phyloP scores from a whole-genome alignment of 1,140 invertebrate species.

The Anthonomus grandis region DNA sequence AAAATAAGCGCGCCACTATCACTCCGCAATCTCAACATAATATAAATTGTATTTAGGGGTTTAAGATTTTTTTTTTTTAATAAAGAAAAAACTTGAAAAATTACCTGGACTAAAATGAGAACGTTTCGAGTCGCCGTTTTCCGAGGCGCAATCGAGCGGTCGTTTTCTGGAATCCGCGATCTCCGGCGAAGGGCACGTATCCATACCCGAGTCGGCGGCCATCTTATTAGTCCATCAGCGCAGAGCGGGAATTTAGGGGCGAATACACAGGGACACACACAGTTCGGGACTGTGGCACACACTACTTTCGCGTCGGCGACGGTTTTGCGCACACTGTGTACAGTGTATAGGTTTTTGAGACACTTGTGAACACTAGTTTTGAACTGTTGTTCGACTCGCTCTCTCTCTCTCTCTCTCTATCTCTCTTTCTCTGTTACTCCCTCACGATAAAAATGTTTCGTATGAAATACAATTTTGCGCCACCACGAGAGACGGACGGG shows the following conservation, averaged over 20 bases:
- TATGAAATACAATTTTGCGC: no score
- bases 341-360: neutral
- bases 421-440: no score
- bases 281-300: no score
- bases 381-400: no score
- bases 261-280: slow-evolving; percentile 18
- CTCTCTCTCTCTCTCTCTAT: no score
- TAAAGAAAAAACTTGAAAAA: slow-evolving; percentile 4
- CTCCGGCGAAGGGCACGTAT: slow-evolving; percentile 77
- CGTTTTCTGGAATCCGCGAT: slow-evolving; percentile 80
- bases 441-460: no score
- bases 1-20: slow-evolving; percentile 12
- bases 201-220: slow-evolving; percentile 78
- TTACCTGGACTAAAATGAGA: slow-evolving; percentile 86
- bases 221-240: slow-evolving; percentile 52
- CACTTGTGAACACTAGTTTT: slow-evolving; percentile 7
- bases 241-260: slow-evolving; percentile 31
- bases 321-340: slow-evolving; percentile 19
- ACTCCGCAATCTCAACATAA: slow-evolving; percentile 11
- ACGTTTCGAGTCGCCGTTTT: slow-evolving; percentile 82
- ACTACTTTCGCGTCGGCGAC: slow-evolving; percentile 16
- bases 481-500: neutral
- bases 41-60: slow-evolving; percentile 11
- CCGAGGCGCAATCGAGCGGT: slow-evolving; percentile 78
- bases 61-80: neutral